Percentiles rank a stretch among this genome's conserved stretches.
phyloP scores from a whole-genome alignment of 2,797 vertebrate species.

The Allobates femoralis region DNA sequence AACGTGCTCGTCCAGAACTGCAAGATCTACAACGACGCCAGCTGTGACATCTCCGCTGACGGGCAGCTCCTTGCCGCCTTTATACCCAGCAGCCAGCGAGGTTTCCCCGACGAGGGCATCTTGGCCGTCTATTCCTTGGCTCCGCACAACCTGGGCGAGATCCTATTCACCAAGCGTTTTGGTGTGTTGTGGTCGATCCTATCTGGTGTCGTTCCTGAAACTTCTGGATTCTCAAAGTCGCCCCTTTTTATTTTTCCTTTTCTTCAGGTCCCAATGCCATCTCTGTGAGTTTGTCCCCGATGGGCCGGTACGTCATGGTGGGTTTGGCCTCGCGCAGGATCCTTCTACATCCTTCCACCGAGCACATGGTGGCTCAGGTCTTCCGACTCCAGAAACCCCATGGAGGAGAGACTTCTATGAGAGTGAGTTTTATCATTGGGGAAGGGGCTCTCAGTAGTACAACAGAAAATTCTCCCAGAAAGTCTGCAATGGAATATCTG shows the following conservation, averaged over 20 bases:
- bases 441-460: not conserved
- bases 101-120: slow-evolving; percentile 97
- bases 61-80: slow-evolving; percentile 97
- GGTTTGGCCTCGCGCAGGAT: slow-evolving; percentile 95
- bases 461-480: no score
- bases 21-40: slow-evolving; percentile 99
- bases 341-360: slow-evolving; percentile 94
- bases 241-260: not conserved
- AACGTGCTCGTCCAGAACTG: slow-evolving; percentile 98
- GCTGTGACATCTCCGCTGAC: slow-evolving; percentile 96
- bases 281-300: slow-evolving; percentile 95
- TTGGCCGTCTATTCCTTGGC: slow-evolving; percentile 96
- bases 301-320: slow-evolving; percentile 98
- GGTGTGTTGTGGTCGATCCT: slow-evolving; percentile 75
- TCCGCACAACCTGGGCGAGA: slow-evolving; percentile 97
- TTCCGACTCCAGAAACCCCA: slow-evolving; percentile 98
- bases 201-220: not conserved
- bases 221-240: not conserved
- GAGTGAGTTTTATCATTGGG: slow-evolving; percentile 79
- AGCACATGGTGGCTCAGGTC: slow-evolving; percentile 99
- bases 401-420: slow-evolving; percentile 96
- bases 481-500: no score
- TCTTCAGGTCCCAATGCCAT: slow-evolving; percentile 93
- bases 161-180: slow-evolving; percentile 98
- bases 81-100: slow-evolving; percentile 96